These are phyloP conservation scores for Drosophila novamexicana DNA, from an alignment of 1,140 invertebrate genomes.

Conservation along the genomic window DNA sequence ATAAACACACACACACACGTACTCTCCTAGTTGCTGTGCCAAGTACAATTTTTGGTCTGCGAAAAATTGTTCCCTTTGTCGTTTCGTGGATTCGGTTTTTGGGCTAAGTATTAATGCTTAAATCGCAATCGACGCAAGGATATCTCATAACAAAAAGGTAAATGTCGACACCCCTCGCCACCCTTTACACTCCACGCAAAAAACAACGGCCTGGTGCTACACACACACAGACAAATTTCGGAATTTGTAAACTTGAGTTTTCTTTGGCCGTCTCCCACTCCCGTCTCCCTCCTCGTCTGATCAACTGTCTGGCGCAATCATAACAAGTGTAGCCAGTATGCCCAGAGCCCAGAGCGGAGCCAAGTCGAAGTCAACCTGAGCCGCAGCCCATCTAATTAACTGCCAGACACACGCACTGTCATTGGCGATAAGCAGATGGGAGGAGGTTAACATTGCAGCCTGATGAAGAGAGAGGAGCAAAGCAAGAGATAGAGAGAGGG, in stretches of 20 bases:
- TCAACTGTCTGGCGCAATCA: constrained; percentile 11
- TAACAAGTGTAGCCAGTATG: not conserved
- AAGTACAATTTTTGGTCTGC: not conserved
- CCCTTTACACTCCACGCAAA: not conserved
- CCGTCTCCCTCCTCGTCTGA: not conserved
- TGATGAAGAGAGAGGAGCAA: not conserved
- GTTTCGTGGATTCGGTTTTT: not conserved
- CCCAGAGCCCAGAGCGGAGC: too few relatives aligned
- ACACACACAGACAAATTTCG: not conserved
- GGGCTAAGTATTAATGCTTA: not conserved
- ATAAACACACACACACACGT: constrained; percentile 21
- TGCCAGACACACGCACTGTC: constrained; percentile 5
- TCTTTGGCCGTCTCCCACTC: not conserved
- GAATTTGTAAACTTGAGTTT: not conserved
- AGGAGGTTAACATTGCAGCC: too few relatives aligned
- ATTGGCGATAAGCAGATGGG: not conserved
- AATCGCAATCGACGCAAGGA: not conserved
- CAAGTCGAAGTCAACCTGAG: constrained; percentile 1
- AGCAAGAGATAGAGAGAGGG: not conserved
- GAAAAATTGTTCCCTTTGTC: not conserved
- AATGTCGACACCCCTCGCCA: not conserved
- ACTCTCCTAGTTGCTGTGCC: constrained; percentile 1
- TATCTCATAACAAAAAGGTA: constrained; percentile 8
- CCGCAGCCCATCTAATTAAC: constrained; percentile 29
- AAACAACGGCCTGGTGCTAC: constrained; percentile 1